Conservation (phyloP, 1,140 invertebrate species). For the Hydropsyche tenuis region DNA sequence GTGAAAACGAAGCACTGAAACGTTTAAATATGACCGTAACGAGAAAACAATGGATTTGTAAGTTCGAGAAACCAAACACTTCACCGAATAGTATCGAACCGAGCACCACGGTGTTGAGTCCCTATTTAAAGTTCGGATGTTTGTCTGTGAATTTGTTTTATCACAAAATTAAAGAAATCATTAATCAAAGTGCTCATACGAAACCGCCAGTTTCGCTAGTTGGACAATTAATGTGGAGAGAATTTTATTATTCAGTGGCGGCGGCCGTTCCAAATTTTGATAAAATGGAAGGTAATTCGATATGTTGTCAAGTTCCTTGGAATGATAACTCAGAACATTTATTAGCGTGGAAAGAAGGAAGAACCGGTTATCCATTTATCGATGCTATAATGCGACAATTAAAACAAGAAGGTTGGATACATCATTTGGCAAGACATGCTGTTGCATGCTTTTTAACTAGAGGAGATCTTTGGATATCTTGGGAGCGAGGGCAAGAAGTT, state of each 20-base stretch:
- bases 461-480: conserved; percentile 70
- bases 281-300: conserved; percentile 72
- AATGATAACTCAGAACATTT: conserved; percentile 68
- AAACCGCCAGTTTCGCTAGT: conserved; percentile 67
- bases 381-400: conserved; percentile 81
- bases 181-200: conserved; percentile 62
- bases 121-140: conserved; percentile 78
- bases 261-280: conserved; percentile 76
- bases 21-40: conserved; percentile 67
- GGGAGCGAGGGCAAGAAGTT: conserved; percentile 68
- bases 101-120: conserved; percentile 76
- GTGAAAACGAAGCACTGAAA: conserved; percentile 72
- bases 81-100: conserved; percentile 74
- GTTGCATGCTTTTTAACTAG: conserved; percentile 76
- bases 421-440: conserved; percentile 76
- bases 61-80: conserved; percentile 78
- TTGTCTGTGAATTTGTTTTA: conserved; percentile 72
- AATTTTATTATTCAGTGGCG: conserved; percentile 77
- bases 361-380: conserved; percentile 80
- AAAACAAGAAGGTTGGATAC: conserved; percentile 77
- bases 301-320: conserved; percentile 79
- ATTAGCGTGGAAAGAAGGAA: conserved; percentile 72
- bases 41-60: conserved; percentile 72
- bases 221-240: conserved; percentile 77
- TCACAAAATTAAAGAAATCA: conserved; percentile 66